phyloP scores from a whole-genome alignment of 2,797 vertebrate species.

The Acipenser oxyrinchus region DNA sequence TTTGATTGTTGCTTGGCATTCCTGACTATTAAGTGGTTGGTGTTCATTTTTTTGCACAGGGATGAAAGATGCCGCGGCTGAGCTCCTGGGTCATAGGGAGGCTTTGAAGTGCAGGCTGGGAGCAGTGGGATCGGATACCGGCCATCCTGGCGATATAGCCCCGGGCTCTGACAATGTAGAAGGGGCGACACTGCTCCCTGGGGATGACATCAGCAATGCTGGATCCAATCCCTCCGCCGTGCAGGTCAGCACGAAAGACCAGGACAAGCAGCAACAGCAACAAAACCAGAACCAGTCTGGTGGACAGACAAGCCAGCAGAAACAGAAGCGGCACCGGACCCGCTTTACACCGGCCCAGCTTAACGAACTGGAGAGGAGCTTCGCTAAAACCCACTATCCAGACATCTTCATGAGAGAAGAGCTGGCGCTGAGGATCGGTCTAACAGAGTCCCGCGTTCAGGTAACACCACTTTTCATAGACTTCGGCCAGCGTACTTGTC shows the following conservation, averaged over 20 bases:
- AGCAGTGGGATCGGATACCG: slow-evolving; percentile 75
- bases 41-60: slow-evolving; percentile 53
- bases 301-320: slow-evolving; percentile 77
- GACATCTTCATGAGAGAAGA: slow-evolving; percentile 99
- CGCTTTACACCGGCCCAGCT: slow-evolving; percentile 93
- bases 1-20: background rate
- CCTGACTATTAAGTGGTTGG: too few species aligned
- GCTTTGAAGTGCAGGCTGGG: slow-evolving; percentile 89
- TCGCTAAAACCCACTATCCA: slow-evolving; percentile 95
- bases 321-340: slow-evolving; percentile 90
- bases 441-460: slow-evolving; percentile 94
- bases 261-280: slow-evolving; percentile 78
- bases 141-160: slow-evolving; percentile 85
- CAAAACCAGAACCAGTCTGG: slow-evolving; percentile 73
- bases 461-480: slow-evolving; percentile 41
- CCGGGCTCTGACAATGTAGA: slow-evolving; percentile 84
- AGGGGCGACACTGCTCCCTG: slow-evolving; percentile 85
- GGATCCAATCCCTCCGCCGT: slow-evolving; percentile 82
- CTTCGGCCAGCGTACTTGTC: too few species aligned
- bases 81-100: slow-evolving; percentile 91
- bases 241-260: slow-evolving; percentile 81
- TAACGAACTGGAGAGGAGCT: slow-evolving; percentile 89
- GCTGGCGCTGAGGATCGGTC: slow-evolving; percentile 90
- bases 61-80: slow-evolving; percentile 91
- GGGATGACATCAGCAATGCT: slow-evolving; percentile 83